Evolutionary conservation across 2,797 vertebrate species (phyloP).

Genomic region (Rhinoraja longicauda): DNA sequence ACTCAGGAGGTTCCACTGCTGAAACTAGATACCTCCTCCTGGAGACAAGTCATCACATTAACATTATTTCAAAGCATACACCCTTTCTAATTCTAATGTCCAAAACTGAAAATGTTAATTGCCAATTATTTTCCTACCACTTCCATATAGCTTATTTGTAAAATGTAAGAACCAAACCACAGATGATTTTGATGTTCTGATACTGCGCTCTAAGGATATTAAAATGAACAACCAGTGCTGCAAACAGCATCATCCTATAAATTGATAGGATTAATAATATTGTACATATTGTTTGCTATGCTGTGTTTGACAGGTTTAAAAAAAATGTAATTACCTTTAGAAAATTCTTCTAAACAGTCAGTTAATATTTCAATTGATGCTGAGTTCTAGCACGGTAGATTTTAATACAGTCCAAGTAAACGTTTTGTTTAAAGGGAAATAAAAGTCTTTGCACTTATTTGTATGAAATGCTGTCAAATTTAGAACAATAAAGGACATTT

Average conservation of each 20-base stretch:
- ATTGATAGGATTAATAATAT: conserved; percentile 17
- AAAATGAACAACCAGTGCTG: conserved; percentile 13
- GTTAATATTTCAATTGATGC: conserved; percentile 18
- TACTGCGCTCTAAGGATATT: background rate
- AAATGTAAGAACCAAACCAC: background rate
- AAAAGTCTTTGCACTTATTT: conserved; percentile 14
- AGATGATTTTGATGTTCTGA: background rate
- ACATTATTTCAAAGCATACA: background rate
- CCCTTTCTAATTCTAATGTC: background rate
- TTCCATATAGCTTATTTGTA: background rate
- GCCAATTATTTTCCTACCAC: background rate
- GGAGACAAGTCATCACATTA: background rate
- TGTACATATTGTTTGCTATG: conserved; percentile 27
- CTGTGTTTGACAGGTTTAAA: background rate
- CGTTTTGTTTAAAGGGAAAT: background rate
- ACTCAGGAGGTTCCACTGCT: background rate
- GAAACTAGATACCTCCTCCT: background rate
- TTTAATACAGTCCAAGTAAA: background rate
- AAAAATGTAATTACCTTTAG: background rate
- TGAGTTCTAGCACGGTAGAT: background rate
- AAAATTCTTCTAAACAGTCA: conserved; percentile 18
- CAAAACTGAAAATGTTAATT: background rate
- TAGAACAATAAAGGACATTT: conserved; percentile 25
- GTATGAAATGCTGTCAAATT: conserved; percentile 25
- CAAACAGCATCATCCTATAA: background rate